phyloP scores from a whole-genome alignment of 1,140 invertebrate genomes.

The Ruditapes philippinarum region DNA sequence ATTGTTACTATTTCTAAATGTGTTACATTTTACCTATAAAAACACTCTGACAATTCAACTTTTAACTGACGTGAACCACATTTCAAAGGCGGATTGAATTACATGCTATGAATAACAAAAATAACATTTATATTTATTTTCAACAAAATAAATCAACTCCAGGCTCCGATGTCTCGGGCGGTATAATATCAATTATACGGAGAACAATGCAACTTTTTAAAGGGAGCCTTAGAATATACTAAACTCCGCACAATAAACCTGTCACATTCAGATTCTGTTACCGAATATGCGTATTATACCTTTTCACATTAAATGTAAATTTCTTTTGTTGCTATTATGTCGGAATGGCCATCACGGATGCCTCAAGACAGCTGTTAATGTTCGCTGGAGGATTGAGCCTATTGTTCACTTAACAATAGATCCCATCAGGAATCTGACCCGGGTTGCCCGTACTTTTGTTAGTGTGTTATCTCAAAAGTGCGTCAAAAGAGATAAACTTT shows the following conservation, averaged over 20 bases:
- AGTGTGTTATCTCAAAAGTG: conserved; percentile 55
- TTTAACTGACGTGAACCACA: conserved; percentile 52
- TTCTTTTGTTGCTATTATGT: conserved; percentile 63
- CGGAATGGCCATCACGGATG: conserved; percentile 27
- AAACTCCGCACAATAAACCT: conserved; percentile 63
- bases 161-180: conserved; percentile 29
- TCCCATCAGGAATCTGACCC: conserved; percentile 55
- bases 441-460: conserved; percentile 34
- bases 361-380: conserved; percentile 53
- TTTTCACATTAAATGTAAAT: conserved; percentile 69
- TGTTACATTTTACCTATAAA: no score
- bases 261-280: conserved; percentile 49
- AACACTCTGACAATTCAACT: no score
- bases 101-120: conserved; percentile 54
- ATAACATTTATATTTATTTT: conserved; percentile 66
- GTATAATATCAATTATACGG: conserved; percentile 65
- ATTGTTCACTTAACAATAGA: conserved; percentile 43
- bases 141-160: conserved; percentile 55
- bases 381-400: conserved; percentile 23
- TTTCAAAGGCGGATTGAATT: conserved; percentile 34
- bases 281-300: conserved; percentile 51
- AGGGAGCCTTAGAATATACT: conserved; percentile 36
- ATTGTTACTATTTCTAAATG: no score
- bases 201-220: conserved; percentile 40
- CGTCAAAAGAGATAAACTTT: conserved; percentile 61